Conservation (phyloP, 2,113 vertebrate species). For the Ceyx cyanopectus region DNA sequence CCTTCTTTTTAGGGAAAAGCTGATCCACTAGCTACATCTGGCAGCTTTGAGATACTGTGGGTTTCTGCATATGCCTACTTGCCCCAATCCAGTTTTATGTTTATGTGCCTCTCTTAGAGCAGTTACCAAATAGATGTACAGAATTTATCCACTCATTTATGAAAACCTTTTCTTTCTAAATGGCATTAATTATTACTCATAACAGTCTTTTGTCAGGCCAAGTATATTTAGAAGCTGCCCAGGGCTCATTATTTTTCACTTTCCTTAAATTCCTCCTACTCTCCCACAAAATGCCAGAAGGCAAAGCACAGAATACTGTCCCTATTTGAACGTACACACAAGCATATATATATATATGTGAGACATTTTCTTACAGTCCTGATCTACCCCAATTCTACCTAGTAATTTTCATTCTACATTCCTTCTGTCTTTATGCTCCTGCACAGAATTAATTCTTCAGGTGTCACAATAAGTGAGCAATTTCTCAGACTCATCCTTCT, state of each 20-base stretch:
- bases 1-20: neutral
- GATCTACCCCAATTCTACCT: fast-evolving
- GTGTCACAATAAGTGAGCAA: neutral
- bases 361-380: neutral
- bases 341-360: too few species aligned
- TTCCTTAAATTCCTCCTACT: neutral
- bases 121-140: neutral
- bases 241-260: neutral
- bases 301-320: neutral
- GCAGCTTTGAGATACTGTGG: neutral
- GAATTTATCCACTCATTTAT: neutral
- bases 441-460: neutral
- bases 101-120: neutral
- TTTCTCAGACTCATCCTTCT: neutral
- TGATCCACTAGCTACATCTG: neutral
- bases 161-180: neutral
- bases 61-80: neutral
- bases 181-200: neutral
- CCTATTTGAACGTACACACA: neutral
- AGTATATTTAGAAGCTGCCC: neutral
- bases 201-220: neutral
- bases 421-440: neutral
- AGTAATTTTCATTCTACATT: neutral
- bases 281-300: neutral
- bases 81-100: neutral